Percentiles rank a stretch among this genome's conserved stretches.
Conservation (phyloP, 2,888 invertebrate genomes). For the Minunthozetes semirufus region DNA sequence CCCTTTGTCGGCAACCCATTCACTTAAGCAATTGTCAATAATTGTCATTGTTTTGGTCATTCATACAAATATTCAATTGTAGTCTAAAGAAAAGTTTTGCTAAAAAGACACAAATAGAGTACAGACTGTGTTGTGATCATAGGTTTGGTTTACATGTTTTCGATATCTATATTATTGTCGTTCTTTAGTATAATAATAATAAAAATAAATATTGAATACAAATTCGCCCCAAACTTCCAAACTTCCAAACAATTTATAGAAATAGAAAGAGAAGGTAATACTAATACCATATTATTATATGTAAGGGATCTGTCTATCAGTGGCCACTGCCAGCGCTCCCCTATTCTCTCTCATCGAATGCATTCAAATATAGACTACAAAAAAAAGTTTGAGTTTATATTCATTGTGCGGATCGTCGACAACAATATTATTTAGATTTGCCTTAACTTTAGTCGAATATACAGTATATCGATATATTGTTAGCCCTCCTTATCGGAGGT, state of each 20-base stretch:
- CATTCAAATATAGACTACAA: neutral
- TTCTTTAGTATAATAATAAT: neutral
- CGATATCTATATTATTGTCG: neutral
- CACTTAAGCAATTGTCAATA: neutral
- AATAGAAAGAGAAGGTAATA: neutral
- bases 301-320: conserved; percentile 13
- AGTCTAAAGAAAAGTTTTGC: neutral
- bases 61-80: neutral
- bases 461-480: conserved; percentile 2
- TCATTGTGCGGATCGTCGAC: conserved; percentile 7
- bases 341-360: no score
- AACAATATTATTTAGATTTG: conserved; percentile 27
- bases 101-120: neutral
- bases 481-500: neutral
- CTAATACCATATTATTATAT: conserved; percentile 14
- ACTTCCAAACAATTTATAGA: conserved; percentile 20
- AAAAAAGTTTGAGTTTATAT: conserved; percentile 18
- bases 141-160: conserved; percentile 17
- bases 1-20: neutral
- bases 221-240: conserved; percentile 24
- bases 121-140: neutral
- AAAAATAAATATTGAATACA: conserved; percentile 27
- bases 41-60: neutral
- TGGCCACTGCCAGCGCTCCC: neutral
- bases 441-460: neutral